Evolutionary conservation across 1,140 invertebrate species (phyloP), one percentile per base, ranked within the genome.

Genomic region (Conus betulinus): DNA sequence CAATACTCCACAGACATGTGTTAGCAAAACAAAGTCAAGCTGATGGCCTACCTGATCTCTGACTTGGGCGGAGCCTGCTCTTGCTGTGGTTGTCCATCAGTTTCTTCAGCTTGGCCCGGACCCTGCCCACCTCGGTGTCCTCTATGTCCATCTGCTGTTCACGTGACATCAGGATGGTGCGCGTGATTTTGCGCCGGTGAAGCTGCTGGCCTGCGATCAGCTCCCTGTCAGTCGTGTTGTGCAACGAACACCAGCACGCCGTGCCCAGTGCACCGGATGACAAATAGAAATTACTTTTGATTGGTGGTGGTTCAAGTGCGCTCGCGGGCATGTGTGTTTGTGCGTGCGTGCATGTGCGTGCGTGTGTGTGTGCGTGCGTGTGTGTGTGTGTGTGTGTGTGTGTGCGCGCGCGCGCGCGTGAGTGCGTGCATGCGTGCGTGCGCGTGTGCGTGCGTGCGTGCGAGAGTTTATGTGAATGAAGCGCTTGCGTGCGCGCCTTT

Each of bases 61-160:
- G 55, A n/a, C 25, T 84, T 84, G 20, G 55, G 5, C 82, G 53
- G 8, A 84, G 39, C 57, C 17, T 60, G 82, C 20, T n/a, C 78
- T 71, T 71, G 15, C 52, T n/a, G 13, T 84, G 63, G 6, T 74
- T 84, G 60, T 88, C 89, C 89, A 92, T 91, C n/a, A 93, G 87
- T 71, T 89, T 91, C 81, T 90, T 90, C 17, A 93, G 90, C 79
- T 89, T 91, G 51, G 86, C 63, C 23, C 92, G 60, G 51, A 93
- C 91, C 7, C 90, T 74, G 63, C 91, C 91, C 3, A 92, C 78
- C 25, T 92, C 90, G 23, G 91, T 91, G 17, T 92, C 90, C 84
- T 93, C 91, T 60, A 82, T 83, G 55, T 87, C 78, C 39, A 84
- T 67, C 39, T 76, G 60, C 81, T 53, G 53, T 52, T 88, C 87